A percentile compares a stretch with the other conserved stretches of the same genome.
Conservation (phyloP, 2,113 vertebrate genomes). For the Saimiri boliviensis region DNA sequence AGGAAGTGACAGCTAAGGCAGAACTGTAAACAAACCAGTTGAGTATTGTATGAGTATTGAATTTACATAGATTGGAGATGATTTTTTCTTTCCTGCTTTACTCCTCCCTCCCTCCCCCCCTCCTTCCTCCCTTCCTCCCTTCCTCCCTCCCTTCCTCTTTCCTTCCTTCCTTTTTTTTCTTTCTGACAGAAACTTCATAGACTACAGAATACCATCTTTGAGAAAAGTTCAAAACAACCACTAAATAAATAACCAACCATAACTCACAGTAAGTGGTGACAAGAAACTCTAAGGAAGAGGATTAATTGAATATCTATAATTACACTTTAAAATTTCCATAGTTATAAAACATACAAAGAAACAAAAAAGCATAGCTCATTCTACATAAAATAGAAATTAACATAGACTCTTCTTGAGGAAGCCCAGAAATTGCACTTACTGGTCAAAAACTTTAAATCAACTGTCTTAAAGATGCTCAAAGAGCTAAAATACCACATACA, state of each 20-base stretch:
- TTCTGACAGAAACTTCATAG: neutral
- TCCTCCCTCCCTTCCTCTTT: fast-evolving
- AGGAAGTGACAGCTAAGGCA: neutral
- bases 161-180: too few relatives aligned
- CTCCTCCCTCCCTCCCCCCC: too few relatives aligned
- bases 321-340: neutral
- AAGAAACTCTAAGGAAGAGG: neutral
- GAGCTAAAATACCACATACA: neutral
- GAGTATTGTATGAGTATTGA: neutral
- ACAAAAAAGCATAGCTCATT: neutral
- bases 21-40: neutral
- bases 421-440: neutral
- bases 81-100: neutral
- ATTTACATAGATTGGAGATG: neutral
- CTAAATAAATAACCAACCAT: neutral
- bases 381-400: neutral
- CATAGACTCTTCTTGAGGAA: neutral
- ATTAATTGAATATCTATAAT: neutral
- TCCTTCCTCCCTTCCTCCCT: fast-evolving
- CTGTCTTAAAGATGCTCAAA: neutral
- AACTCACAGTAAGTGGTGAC: neutral
- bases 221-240: neutral
- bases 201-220: neutral
- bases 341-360: neutral
- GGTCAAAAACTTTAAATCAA: neutral